These are phyloP conservation scores for Bombyx mandarina DNA, from an alignment of 1,140 invertebrate genomes.

Conservation along the genomic window DNA sequence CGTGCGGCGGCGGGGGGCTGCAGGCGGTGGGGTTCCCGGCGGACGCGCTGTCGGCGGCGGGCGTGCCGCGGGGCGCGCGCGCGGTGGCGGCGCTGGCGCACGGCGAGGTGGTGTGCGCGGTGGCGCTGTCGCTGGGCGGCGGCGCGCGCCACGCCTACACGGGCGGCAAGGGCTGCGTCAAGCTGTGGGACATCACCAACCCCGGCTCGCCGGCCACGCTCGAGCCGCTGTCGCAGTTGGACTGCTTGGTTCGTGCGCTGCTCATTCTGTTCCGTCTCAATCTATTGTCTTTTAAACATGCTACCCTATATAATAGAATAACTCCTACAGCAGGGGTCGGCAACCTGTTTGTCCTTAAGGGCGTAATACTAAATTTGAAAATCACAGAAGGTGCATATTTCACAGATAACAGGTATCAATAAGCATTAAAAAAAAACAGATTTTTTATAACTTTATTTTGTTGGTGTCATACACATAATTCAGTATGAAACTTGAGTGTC, in stretches of 20 bases:
- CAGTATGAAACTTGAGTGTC: no score
- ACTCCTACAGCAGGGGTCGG: no score
- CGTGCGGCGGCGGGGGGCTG: conserved; percentile 85
- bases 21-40: conserved; percentile 96
- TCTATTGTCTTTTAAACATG: no score
- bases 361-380: no score
- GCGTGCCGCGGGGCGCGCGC: conserved; percentile 92
- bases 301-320: no score
- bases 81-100: conserved; percentile 93
- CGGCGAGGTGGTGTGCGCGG: conserved; percentile 94
- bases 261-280: no score
- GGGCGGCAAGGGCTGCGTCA: conserved; percentile 98
- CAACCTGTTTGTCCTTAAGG: no score
- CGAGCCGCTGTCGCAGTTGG: conserved; percentile 88
- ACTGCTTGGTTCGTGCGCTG: conserved; percentile 83
- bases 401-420: no score
- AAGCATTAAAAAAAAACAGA: no score
- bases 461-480: no score
- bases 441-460: no score
- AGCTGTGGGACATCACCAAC: conserved; percentile 94
- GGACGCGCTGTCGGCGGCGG: conserved; percentile 92
- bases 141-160: conserved; percentile 96
- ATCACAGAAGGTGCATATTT: no score
- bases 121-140: conserved; percentile 84
- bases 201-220: conserved; percentile 78